phyloP scores from a whole-genome alignment of 2,113 vertebrate genomes.

The Rhineura floridana region DNA sequence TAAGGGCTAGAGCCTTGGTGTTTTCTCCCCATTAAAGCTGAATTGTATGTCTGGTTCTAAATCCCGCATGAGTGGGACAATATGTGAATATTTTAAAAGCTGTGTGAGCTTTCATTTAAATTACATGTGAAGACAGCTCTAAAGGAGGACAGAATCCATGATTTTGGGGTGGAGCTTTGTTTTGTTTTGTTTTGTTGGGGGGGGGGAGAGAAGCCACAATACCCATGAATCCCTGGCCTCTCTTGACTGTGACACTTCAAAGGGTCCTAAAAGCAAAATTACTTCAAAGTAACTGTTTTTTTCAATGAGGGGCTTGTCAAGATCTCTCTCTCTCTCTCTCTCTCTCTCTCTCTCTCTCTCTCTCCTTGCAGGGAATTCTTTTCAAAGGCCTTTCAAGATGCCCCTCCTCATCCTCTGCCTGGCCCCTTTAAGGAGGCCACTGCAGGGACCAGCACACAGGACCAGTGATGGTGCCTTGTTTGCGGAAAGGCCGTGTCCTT shows the following conservation, averaged over 20 bases:
- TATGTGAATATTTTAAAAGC: not conserved
- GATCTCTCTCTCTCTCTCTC: not conserved
- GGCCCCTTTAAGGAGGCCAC: not conserved
- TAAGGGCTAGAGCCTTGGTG: too few species aligned
- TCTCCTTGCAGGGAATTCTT: not conserved
- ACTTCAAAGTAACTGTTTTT: conserved; percentile 7
- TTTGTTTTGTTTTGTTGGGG: not conserved
- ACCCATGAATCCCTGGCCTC: not conserved
- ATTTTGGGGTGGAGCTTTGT: not conserved
- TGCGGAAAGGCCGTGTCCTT: not conserved
- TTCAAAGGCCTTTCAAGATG: not conserved
- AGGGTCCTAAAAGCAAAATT: not conserved
- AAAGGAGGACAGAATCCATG: not conserved
- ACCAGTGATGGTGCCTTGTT: not conserved
- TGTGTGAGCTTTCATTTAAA: not conserved
- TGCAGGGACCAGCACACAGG: not conserved
- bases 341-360: too few species aligned
- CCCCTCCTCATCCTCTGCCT: not conserved
- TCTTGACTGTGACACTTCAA: conserved; percentile 9
- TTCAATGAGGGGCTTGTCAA: conserved; percentile 17
- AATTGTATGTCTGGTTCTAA: not conserved
- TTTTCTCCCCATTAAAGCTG: not conserved
- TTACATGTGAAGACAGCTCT: not conserved
- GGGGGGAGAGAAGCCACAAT: not conserved
- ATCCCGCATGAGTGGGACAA: too few species aligned